Base-by-base conservation (phyloP, 1,140 invertebrate species). In the Leptopilina clavipes region DNA sequence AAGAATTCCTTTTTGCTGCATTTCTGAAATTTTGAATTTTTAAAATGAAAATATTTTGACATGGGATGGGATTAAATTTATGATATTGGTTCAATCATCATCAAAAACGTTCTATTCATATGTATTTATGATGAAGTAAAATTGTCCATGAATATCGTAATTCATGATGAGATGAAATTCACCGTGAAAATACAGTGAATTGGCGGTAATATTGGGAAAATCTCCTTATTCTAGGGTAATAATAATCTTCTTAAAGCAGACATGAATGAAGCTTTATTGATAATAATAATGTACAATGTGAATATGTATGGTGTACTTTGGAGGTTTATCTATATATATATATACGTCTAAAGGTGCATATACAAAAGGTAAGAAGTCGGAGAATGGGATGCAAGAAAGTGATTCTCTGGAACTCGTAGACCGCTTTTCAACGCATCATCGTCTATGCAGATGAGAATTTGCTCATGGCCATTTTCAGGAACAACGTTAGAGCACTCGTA, bases 391-490 rank as follows among this genome's bases (percentile, higher is more conserved):
- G 5, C 5, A 19, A 8, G 19, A 31, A 22, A 59, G 54, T 22
- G 18, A 3, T 65, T 65, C 25, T 31, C 12, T 14, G 59, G 0
- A 25, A 12, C 17, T 10, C 54, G 6, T 3, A 19, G 19, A 12
- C 19, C 25, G 56, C 56, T 25, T 65, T 31, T 65, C 56, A 31
- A 25, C 59, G 25, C 22, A 1, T 14, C 59, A n/a, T 65, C 59
- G 12, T 22, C 59, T 31, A 65, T 65, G 22, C 22, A 65, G 59
- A 65, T 65, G 22, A 65, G 22, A 65, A 31, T 65, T 65, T n/a
- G 25, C 59, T 14, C 59, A 31, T 25, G 59, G 59, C 59, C 59
- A 65, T 65, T 65, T 31, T 37, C 22, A 65, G 25, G 25, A 65
- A 65, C 22, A 31, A n/a, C 25, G 18, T 65, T 25, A 65, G 19